Base-by-base conservation (phyloP, 2,888 invertebrate genomes). In the Axea sp. region DNA sequence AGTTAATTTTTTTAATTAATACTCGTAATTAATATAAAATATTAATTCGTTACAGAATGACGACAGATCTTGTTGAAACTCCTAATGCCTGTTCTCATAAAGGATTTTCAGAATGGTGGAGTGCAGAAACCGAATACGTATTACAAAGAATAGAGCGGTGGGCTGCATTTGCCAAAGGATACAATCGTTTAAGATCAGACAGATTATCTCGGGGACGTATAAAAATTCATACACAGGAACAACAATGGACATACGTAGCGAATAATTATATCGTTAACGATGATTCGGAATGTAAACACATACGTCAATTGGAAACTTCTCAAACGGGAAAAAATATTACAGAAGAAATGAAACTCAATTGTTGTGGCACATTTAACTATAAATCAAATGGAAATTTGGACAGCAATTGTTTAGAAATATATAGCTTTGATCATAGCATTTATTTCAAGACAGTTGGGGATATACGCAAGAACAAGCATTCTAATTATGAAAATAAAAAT, bases 391-490 rank as follows among this genome's bases (percentile, higher is more conserved):
- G 77, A 11, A 80, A 82, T 12, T 67, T 87, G 14, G 86, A 86
- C 47, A 86, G 80, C 45, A 80, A 73, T 9, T 86, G 86, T 8
- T 64, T 87, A 47, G 86, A 87, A 55, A 81, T 79, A 1, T 87
- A 87, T 59, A 80, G 86, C 14, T 84, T 86, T 64, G 87, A 87
- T 51, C 87, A 87, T 51, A 87, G 87, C 35, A 87, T 87, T 28
- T 87, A 87, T 51, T 87, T 87, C 65, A 86, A 87, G 74, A 87
- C 87, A 0, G 82, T 87, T 15, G 87, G 87, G 1, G 87, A 87
- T 43, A 80, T 86, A 0, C 81, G 77, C 17, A 83, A 74, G 49
- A 78, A 43, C n/a, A 72, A 51, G 37, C 51, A 5, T 11, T 9
- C 3, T 19, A 3, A 30, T 0, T n/a, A 53, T 17, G 14, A 60